Evolutionary conservation across 2,797 vertebrate genomes (phyloP).

Genomic region (Rhincodon typus): DNA sequence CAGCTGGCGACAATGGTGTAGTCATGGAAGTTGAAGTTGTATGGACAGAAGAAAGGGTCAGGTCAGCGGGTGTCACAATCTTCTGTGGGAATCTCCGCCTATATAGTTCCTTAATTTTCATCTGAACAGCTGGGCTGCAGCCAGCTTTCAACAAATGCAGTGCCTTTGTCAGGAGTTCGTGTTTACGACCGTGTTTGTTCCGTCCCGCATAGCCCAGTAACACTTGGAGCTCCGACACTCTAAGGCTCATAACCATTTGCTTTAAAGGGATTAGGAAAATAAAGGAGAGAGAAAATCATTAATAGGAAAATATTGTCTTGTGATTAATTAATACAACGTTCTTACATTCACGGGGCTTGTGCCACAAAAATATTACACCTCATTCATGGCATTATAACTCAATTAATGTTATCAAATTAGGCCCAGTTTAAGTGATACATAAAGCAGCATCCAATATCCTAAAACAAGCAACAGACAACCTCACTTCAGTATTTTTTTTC

Average conservation of each 20-base stretch:
- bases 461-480: background rate
- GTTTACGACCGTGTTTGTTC: conserved; percentile 97
- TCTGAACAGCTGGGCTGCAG: conserved; percentile 93
- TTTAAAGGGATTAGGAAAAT: conserved; percentile 56
- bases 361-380: background rate
- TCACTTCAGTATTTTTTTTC: background rate
- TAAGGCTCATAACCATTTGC: conserved; percentile 99
- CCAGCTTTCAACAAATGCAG: conserved; percentile 89
- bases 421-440: background rate
- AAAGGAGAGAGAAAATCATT: conserved; percentile 42
- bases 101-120: conserved; percentile 99
- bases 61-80: conserved; percentile 83
- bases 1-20: conserved; percentile 66
- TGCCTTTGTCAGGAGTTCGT: conserved; percentile 95
- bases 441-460: background rate
- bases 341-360: background rate
- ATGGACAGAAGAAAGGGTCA: conserved; percentile 76
- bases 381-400: background rate
- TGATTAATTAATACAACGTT: background rate
- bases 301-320: background rate
- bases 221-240: conserved; percentile 96
- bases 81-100: conserved; percentile 91
- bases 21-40: conserved; percentile 73
- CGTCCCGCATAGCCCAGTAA: conserved; percentile 93
- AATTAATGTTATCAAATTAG: conserved; percentile 12